Evolutionary conservation across 37 sponge, comb jelly and placozoan genomes (phyloP), one percentile per base, ranked within the genome.

Genomic region (Oopsacas minuta): DNA sequence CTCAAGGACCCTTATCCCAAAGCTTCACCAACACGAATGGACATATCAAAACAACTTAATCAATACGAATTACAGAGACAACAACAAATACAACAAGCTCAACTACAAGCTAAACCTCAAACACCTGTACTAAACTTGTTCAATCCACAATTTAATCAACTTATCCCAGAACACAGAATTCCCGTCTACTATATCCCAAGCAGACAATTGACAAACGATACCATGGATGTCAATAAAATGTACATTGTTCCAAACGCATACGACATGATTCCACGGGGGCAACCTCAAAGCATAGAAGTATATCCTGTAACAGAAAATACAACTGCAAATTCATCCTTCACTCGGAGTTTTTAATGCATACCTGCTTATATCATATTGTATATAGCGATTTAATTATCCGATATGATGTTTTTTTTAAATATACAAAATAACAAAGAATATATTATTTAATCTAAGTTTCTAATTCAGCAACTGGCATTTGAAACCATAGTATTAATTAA

Each of bases 161-260:
- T 61, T 25, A 17, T 42, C 15, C 49, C 49, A 42, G 28, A 61
- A 61, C 75, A 61, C 5, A 10, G 75, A 10, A 61, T 61, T 20
- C 75, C 75, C 28, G 75, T 61, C 75, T 61, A 61, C 75, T 61
- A n/a, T 34, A 61, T 61, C 7, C 75, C 75, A 25, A n/a, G 75
- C 30, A 61, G 30, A 61, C 20, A 10, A 10, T 25, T n/a, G 22
- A 61, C 75, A 61, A 61, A 10, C 20, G 75, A 61, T 7, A 61
- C 20, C 75, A 61, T 10, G 20, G 75, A n/a, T 10, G 15, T 42
- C 49, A 61, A 61, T 34, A 10, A 61, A 61, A 61, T 61, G 75
- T 61, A 25, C 22, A 32, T 61, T 3, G 30, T 61, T 61, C 75
- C 20, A n/a, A 61, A 61, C 28, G 32, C 75, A 61, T 61, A 61